A percentile compares a stretch with the other conserved stretches of the same genome.
These are phyloP conservation scores for Bufo bufo DNA, from an alignment of 2,113 vertebrate genomes.

Conservation along the genomic window DNA sequence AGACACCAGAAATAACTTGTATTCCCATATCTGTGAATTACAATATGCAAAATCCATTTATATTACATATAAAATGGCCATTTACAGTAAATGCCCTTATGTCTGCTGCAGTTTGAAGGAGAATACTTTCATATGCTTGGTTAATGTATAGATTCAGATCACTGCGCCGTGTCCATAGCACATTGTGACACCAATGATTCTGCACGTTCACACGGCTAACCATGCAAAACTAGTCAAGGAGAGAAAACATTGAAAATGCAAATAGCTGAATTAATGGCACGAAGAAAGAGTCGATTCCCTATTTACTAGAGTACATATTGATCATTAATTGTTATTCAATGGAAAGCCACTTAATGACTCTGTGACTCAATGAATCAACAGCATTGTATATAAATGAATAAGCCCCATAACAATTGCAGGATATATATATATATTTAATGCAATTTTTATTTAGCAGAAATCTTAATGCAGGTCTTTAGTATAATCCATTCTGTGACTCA, in stretches of 20 bases:
- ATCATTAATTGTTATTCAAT: conserved; percentile 37
- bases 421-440: too few species aligned
- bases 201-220: background rate
- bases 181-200: background rate
- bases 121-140: background rate
- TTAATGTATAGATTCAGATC: background rate
- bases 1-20: background rate
- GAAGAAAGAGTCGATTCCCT: conserved; percentile 1
- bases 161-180: background rate
- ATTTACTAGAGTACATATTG: conserved; percentile 31
- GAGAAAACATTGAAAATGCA: conserved; percentile 12
- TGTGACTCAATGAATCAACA: background rate
- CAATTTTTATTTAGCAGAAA: too few species aligned
- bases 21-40: background rate
- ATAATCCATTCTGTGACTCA: too few species aligned
- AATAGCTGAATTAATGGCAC: conserved; percentile 17
- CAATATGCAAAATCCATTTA: background rate
- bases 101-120: background rate
- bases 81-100: background rate
- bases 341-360: conserved; percentile 17
- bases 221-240: conserved; percentile 13
- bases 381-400: background rate
- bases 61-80: background rate
- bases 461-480: too few species aligned
- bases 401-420: background rate